A percentile compares a stretch with the other conserved stretches of the same genome.
Conservation (phyloP, 1,140 invertebrate genomes). For the Dendrolimus kikuchii region DNA sequence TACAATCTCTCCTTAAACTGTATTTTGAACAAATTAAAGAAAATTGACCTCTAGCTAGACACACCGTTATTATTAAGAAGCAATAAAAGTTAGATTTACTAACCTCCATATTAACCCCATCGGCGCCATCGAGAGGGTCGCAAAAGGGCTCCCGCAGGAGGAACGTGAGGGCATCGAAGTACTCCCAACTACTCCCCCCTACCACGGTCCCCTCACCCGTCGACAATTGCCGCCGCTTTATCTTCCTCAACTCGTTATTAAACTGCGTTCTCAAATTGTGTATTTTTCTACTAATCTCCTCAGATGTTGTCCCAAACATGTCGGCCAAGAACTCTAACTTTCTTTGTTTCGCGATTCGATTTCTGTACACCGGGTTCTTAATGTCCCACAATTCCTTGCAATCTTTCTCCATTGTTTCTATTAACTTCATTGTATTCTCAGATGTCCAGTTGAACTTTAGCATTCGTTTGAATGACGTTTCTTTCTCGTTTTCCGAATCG, state of each 20-base stretch:
- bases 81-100: conserved; percentile 4
- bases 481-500: conserved; percentile 31
- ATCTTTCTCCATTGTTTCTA: conserved; percentile 43
- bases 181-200: conserved; percentile 52
- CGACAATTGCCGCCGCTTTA: conserved; percentile 33
- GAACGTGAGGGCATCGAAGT: conserved; percentile 57
- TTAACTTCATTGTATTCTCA: conserved; percentile 49
- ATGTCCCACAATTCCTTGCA: conserved; percentile 53
- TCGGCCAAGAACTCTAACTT: conserved; percentile 45
- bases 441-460: conserved; percentile 36
- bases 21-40: too few species aligned
- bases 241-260: conserved; percentile 58
- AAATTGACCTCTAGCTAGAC: too few species aligned
- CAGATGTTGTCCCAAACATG: conserved; percentile 42
- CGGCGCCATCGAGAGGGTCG: conserved; percentile 37
- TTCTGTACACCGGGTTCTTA: conserved; percentile 43
- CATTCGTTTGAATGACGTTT: conserved; percentile 16
- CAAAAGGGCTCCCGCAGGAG: conserved; percentile 32
- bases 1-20: too few species aligned
- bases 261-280: conserved; percentile 61
- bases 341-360: conserved; percentile 29
- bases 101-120: conserved; percentile 55
- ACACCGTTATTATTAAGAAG: too few species aligned
- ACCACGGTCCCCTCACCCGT: conserved; percentile 20
- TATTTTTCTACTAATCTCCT: conserved; percentile 55